A percentile compares a stretch with the other conserved stretches of the same genome.
These are phyloP conservation scores for Oppia nitens DNA, from an alignment of 1,140 invertebrate genomes.

Conservation along the genomic window DNA sequence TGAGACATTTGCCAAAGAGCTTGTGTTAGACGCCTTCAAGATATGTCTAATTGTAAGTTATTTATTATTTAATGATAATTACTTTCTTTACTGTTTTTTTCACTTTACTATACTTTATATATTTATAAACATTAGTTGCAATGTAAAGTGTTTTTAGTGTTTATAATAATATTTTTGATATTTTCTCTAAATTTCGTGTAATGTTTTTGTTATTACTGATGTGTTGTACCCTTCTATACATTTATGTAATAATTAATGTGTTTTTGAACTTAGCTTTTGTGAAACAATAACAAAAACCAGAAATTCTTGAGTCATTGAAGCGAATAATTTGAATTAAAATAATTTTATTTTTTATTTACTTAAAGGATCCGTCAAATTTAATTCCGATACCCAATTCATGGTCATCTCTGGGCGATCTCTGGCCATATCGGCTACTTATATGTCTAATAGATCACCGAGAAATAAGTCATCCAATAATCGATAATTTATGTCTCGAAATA, in stretches of 20 bases:
- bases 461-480: conserved; percentile 64
- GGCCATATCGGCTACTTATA: conserved; percentile 65
- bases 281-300: too few relatives aligned
- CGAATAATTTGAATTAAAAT: conserved; percentile 35
- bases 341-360: conserved; percentile 21
- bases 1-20: conserved; percentile 47
- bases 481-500: conserved; percentile 67
- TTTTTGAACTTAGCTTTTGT: too few relatives aligned
- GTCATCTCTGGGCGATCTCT: conserved; percentile 45
- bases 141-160: not conserved
- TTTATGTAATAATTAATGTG: too few relatives aligned
- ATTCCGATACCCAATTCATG: conserved; percentile 40
- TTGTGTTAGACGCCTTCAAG: conserved; percentile 34
- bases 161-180: too few relatives aligned
- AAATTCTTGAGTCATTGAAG: not conserved
- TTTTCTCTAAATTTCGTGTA: too few relatives aligned
- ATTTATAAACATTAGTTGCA: not conserved
- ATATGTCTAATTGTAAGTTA: conserved; percentile 29
- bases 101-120: too few relatives aligned
- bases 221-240: too few relatives aligned
- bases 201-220: too few relatives aligned
- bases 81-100: too few relatives aligned
- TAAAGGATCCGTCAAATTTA: conserved; percentile 17
- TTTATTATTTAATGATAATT: too few relatives aligned
- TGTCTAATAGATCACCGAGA: conserved; percentile 76